Evolutionary conservation across 2,888 invertebrate genomes (phyloP), one percentile per base, ranked within the genome.

Genomic region (Stenurella melanura): DNA sequence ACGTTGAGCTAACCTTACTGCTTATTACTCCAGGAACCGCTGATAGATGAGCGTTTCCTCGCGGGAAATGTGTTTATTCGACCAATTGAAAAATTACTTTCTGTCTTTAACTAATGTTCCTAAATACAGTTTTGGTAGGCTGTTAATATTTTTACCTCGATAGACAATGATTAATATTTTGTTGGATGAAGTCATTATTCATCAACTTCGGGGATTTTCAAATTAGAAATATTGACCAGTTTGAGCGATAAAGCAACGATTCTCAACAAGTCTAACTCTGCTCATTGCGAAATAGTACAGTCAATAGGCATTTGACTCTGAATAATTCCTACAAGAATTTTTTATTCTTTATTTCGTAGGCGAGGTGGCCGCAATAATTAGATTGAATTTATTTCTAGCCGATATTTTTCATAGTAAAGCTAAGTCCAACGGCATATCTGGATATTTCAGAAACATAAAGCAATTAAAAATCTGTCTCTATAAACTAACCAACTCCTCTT

Each of bases 61-160:
- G 81, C 83, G 82, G 85, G 83, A 86, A 87, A 87, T 85, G 86
- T 86, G 87, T 87, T 87, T 87, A 87, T 87, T 87, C 86, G 85
- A 84, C 83, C 86, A 84, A 85, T 85, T 87, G 88, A 88, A 87
- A 87, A 87, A 88, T 87, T 81, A 81, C 85, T 80, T 82, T 80
- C 73, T 73, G 76, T 74, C 83, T 71, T 78, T 79, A 79, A 82
- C 81, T 80, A 78, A 81, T 80, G 80, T 70, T 74, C 72, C 57
- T 69, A 70, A 71, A 73, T 73, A 76, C 74, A 72, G 67, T 76
- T 74, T 75, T 61, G 74, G 58, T 54, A 26, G 74, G 50, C 67
- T 74, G 67, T 74, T 68, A 72, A 75, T 74, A 74, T 74, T 63
- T 74, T 64, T 57, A 26, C 66, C 38, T 72, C 56, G 83, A 80